Percentiles rank a stretch among this genome's conserved stretches.
Evolutionary conservation across 2,113 vertebrate species (phyloP).

Genomic region (Halichoeres trimaculatus): DNA sequence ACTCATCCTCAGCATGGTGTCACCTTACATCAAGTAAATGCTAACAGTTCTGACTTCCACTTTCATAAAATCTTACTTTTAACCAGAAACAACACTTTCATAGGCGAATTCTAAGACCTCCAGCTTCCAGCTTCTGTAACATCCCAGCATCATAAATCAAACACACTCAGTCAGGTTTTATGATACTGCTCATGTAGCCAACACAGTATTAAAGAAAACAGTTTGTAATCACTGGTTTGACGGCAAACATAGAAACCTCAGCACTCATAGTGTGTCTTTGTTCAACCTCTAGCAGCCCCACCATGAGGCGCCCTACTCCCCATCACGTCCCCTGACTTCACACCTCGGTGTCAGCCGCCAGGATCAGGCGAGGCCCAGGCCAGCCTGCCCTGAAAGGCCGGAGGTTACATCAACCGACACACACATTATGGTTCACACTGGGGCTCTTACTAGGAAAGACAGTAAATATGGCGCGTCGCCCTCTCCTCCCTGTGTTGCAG

Average conservation of each 20-base stretch:
- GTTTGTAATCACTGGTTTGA: conserved; percentile 71
- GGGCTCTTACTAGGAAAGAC: conserved; percentile 76
- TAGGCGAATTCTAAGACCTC: not conserved
- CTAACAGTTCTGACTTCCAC: not conserved
- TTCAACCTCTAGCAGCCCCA: conserved; percentile 59
- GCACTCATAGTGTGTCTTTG: conserved; percentile 79
- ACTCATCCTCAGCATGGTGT: conserved; percentile 26
- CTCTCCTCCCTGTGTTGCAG: conserved; percentile 16
- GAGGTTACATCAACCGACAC: conserved; percentile 87
- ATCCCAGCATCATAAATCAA: conserved; percentile 18
- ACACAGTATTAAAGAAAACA: conserved; percentile 43
- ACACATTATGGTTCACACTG: conserved; percentile 78
- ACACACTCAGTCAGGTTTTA: conserved; percentile 16
- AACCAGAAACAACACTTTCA: not conserved
- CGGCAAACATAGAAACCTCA: conserved; percentile 72
- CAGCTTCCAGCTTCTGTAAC: conserved; percentile 9
- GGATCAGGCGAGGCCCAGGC: conserved; percentile 78
- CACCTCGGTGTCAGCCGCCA: conserved; percentile 78
- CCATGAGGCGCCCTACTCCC: conserved; percentile 61
- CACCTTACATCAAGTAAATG: conserved; percentile 20
- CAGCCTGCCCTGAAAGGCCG: conserved; percentile 67
- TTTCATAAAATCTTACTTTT: not conserved
- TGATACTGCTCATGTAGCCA: conserved; percentile 26
- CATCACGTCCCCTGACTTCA: conserved; percentile 72
- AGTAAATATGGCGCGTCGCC: conserved; percentile 73